A percentile compares a stretch with the other conserved stretches of the same genome.
These are phyloP conservation scores for Notolepis coatsorum DNA, from an alignment of 2,797 vertebrate genomes.

Conservation along the genomic window DNA sequence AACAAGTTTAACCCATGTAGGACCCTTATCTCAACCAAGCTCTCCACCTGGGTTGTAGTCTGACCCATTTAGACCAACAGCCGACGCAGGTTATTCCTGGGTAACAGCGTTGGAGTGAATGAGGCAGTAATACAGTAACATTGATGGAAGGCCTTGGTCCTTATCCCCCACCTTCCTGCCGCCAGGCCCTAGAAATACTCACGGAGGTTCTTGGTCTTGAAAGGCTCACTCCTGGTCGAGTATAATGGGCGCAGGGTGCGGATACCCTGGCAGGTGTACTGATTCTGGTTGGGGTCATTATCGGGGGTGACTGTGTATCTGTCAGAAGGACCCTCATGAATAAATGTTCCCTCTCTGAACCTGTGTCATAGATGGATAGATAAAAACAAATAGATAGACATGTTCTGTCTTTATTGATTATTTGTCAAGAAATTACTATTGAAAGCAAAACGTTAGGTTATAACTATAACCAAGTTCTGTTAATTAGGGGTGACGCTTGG, in stretches of 20 bases:
- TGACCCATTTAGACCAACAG: too few relatives aligned
- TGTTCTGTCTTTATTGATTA: too few relatives aligned
- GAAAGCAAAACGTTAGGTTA: not conserved
- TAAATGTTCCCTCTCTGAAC: constrained; percentile 13
- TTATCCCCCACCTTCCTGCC: not conserved
- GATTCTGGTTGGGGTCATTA: constrained; percentile 60
- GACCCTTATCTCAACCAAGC: too few relatives aligned
- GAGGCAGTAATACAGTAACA: too few relatives aligned
- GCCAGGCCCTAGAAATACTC: constrained; percentile 39
- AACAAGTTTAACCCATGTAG: too few relatives aligned
- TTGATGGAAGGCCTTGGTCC: too few relatives aligned
- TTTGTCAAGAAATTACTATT: not conserved
- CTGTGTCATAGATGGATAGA: constrained; percentile 52
- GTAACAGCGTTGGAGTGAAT: too few relatives aligned
- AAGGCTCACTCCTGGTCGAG: constrained; percentile 51
- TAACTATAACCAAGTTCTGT: too few relatives aligned
- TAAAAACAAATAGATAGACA: not conserved
- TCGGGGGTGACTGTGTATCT: constrained; percentile 52
- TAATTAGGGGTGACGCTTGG: too few relatives aligned
- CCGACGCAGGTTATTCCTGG: too few relatives aligned
- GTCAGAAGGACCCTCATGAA: rapidly evolving
- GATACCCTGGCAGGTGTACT: constrained; percentile 71
- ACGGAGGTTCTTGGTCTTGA: constrained; percentile 77
- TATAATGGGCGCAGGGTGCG: constrained; percentile 51
- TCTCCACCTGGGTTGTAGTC: too few relatives aligned